These are phyloP conservation scores for Smutsia gigantea DNA, from an alignment of 2,797 vertebrate genomes.

Conservation along the genomic window DNA sequence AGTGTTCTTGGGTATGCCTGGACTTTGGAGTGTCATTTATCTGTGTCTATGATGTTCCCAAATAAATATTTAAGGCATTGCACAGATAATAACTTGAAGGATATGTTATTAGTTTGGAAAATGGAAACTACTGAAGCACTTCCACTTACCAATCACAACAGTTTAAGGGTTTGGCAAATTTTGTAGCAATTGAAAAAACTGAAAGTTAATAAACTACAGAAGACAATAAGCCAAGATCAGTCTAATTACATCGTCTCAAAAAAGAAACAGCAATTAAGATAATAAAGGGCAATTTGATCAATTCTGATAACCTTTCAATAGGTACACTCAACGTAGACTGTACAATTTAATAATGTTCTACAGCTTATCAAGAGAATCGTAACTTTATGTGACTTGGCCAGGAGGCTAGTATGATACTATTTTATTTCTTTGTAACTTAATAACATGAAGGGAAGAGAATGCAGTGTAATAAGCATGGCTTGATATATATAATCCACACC, in stretches of 20 bases:
- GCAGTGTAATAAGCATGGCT: conserved; percentile 65
- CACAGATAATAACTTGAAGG: conserved; percentile 74
- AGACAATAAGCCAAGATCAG: conserved; percentile 77
- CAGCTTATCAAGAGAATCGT: conserved; percentile 80
- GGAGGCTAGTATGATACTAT: conserved; percentile 77
- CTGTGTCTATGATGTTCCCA: conserved; percentile 47
- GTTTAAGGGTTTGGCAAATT: conserved; percentile 78
- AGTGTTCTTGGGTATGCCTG: not conserved
- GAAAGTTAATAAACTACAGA: conserved; percentile 79
- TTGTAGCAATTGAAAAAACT: conserved; percentile 56
- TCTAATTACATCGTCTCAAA: conserved; percentile 81
- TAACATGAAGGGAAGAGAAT: conserved; percentile 60
- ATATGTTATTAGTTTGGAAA: conserved; percentile 24
- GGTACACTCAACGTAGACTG: conserved; percentile 78
- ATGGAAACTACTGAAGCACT: conserved; percentile 67
- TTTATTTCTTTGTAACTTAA: conserved; percentile 82
- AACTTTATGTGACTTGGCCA: conserved; percentile 74
- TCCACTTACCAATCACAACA: conserved; percentile 72
- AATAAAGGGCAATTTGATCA: conserved; percentile 80
- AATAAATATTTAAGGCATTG: conserved; percentile 79
- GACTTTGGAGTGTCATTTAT: not conserved
- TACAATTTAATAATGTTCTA: conserved; percentile 82
- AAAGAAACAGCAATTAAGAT: conserved; percentile 84
- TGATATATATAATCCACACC: conserved; percentile 61
- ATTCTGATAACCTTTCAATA: conserved; percentile 80